A percentile compares a stretch with the other conserved stretches of the same genome.
These are phyloP conservation scores for Leistus spinibarbis DNA, from an alignment of 2,888 invertebrate genomes.

Conservation along the genomic window DNA sequence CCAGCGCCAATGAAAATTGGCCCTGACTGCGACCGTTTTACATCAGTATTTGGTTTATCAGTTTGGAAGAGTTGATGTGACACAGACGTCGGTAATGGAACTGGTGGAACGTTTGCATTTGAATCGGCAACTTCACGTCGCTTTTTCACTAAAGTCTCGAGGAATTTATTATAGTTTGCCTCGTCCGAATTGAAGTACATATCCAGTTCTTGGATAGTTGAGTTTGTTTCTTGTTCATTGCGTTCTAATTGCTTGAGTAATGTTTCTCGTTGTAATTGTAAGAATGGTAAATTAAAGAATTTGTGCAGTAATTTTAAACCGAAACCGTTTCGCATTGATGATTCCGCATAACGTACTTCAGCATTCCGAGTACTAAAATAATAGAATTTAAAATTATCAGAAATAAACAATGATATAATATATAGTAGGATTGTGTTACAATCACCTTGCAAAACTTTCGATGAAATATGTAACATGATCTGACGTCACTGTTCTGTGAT, in stretches of 20 bases:
- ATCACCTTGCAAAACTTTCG: constrained; percentile 65
- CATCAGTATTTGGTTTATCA: constrained; percentile 48
- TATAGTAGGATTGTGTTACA: constrained; percentile 57
- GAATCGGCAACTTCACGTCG: constrained; percentile 75
- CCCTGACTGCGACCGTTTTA: constrained; percentile 56
- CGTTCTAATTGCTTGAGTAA: constrained; percentile 82
- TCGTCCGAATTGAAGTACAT: constrained; percentile 79
- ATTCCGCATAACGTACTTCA: constrained; percentile 84
- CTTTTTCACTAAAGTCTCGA: constrained; percentile 76
- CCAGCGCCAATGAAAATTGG: constrained; percentile 57
- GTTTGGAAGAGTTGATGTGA: constrained; percentile 28
- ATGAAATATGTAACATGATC: constrained; percentile 75
- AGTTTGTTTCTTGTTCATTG: constrained; percentile 80
- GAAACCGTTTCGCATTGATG: constrained; percentile 95
- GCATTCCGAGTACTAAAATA: constrained; percentile 59
- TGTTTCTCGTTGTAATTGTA: constrained; percentile 86
- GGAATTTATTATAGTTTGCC: constrained; percentile 74
- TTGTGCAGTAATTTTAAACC: constrained; percentile 91
- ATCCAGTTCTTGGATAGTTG: constrained; percentile 76
- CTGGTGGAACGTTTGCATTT: constrained; percentile 60
- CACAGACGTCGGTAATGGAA: constrained; percentile 42
- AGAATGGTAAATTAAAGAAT: constrained; percentile 93
- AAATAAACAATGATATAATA: background rate
- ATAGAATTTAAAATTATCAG: background rate
- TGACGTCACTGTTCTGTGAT: constrained; percentile 82